Conservation (phyloP, 2,888 invertebrate species). For the Eupelmus urozonus region DNA sequence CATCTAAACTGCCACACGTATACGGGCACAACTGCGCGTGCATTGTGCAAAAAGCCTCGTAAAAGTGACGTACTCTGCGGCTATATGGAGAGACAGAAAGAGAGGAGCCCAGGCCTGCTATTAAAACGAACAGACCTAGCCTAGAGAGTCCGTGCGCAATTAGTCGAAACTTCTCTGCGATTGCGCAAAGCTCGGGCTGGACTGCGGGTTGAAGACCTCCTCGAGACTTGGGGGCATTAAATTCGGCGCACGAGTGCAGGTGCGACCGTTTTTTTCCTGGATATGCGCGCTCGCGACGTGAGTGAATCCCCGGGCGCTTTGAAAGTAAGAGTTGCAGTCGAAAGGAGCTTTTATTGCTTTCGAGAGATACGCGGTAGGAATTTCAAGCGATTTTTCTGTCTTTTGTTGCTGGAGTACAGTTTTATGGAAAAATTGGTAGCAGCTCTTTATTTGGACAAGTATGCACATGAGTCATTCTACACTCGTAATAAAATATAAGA, state of each 20-base stretch:
- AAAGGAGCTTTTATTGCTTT: background rate
- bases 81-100: background rate
- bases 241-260: constrained; percentile 3
- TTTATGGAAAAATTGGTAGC: too few species aligned
- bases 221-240: background rate
- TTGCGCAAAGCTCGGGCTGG: constrained; percentile 20
- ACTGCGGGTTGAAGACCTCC: background rate
- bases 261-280: background rate
- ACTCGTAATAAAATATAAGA: too few species aligned
- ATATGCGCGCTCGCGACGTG: background rate
- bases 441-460: too few species aligned
- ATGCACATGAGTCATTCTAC: too few species aligned
- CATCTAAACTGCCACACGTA: background rate
- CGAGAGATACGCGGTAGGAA: background rate
- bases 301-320: constrained; percentile 1
- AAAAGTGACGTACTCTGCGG: constrained; percentile 32
- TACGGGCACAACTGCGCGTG: background rate
- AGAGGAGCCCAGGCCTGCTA: background rate
- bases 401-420: too few species aligned
- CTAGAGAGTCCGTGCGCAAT: constrained; percentile 18
- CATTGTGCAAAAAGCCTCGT: constrained; percentile 35
- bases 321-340: constrained; percentile 37
- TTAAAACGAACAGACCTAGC: background rate
- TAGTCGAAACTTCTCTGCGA: constrained; percentile 7
- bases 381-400: background rate